These are phyloP conservation scores for Corythornis leucogaster DNA, from an alignment of 2,797 vertebrate species.

Conservation along the genomic window DNA sequence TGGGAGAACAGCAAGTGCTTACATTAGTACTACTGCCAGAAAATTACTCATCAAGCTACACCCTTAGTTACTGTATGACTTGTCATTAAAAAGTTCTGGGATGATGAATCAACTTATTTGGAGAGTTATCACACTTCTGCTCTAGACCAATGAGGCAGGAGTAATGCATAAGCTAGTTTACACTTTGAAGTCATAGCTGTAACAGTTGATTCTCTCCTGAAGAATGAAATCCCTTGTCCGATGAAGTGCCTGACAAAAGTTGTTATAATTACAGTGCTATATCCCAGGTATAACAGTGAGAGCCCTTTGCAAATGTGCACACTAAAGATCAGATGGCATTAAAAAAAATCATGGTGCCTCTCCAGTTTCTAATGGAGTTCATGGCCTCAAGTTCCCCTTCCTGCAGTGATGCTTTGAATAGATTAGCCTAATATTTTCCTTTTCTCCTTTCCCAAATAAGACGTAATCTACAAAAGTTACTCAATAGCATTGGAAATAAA, in stretches of 20 bases:
- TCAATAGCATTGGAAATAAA: constrained; percentile 51
- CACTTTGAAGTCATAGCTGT: neutral
- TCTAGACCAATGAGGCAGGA: neutral
- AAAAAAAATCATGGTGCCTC: neutral
- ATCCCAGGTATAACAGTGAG: neutral
- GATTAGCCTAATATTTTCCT: constrained; percentile 49
- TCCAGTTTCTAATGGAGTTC: neutral
- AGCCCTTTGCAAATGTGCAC: neutral
- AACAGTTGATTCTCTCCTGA: neutral
- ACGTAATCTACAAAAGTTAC: constrained; percentile 39
- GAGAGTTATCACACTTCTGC: neutral
- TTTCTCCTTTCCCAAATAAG: constrained; percentile 38
- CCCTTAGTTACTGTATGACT: constrained; percentile 42
- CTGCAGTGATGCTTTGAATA: neutral
- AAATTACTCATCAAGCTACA: constrained; percentile 39
- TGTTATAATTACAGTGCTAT: neutral
- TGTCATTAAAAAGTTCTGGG: constrained; percentile 15
- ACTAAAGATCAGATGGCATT: neutral
- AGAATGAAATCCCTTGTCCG: neutral
- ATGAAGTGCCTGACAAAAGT: neutral
- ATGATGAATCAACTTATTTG: neutral
- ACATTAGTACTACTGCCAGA: neutral
- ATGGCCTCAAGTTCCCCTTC: neutral
- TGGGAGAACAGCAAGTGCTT: neutral
- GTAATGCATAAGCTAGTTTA: neutral